Evolutionary conservation across 35 echinoderm and acorn worm genomes (phyloP).

Genomic region (Lytechinus pictus): DNA sequence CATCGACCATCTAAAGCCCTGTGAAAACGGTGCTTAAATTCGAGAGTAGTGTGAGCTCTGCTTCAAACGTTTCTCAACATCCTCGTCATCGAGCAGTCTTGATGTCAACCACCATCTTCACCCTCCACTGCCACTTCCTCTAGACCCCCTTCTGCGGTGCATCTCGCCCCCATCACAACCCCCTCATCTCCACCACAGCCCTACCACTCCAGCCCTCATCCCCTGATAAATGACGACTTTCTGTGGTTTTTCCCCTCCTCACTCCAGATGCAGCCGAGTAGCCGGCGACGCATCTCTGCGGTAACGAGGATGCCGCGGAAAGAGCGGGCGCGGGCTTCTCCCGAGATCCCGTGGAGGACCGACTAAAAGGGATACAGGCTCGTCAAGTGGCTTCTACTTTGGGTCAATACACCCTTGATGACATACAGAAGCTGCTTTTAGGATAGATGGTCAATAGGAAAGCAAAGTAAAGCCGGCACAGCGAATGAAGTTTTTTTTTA

Average conservation of each 20-base stretch:
- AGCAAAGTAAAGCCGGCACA: not conserved
- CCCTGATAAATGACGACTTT: not conserved
- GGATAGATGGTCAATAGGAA: not conserved
- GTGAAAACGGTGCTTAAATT: not conserved
- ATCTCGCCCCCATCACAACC: not conserved
- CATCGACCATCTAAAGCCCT: no score
- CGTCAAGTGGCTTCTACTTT: not conserved
- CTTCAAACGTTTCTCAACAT: not conserved
- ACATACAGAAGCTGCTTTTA: not conserved
- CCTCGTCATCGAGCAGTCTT: not conserved
- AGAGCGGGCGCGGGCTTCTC: not conserved
- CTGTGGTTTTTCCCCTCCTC: not conserved
- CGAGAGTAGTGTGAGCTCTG: not conserved
- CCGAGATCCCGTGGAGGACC: constrained; percentile 5
- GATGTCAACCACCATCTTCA: not conserved
- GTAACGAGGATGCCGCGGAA: not conserved
- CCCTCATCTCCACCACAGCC: not conserved
- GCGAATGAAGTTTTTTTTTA: not conserved
- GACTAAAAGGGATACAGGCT: not conserved
- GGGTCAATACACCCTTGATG: not conserved
- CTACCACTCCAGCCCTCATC: not conserved
- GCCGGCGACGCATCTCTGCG: not conserved
- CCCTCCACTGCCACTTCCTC: not conserved
- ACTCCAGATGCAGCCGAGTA: not conserved
- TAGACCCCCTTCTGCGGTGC: not conserved